Evolutionary conservation across 2,113 vertebrate genomes (phyloP), one percentile per base, ranked within the genome.

Genomic region (Chloropsis cyanopogon): DNA sequence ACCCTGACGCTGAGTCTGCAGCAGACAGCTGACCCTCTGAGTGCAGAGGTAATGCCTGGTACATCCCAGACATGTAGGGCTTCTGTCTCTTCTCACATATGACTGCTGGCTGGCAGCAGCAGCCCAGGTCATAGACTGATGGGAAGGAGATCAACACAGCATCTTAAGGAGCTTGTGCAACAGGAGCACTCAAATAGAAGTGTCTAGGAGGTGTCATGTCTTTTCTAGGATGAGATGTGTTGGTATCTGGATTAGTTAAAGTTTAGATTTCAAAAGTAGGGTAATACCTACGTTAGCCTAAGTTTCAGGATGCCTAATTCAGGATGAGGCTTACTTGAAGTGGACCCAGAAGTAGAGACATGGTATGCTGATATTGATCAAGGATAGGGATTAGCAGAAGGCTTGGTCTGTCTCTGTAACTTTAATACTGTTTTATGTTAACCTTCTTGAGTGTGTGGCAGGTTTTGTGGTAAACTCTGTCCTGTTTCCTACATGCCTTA

Each of bases 271-370:
- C 2, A 2, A 73, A 90, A 88, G 66, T 57, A 80, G 70, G 66
- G 61, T 83, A 86, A 77, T 73, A 53, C 54, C 39, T 66, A 1
- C 5, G 18, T 73, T 60, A 90, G 76, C 19, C 47, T 37, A 25
- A 91, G 49, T 85, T 50, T 82, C 85, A 77, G 88, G 76, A 90
- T 94, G 50, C 39, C 86, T 88, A 72, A 72, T 88, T 96, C 66
- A 93, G 75, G 57, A 49, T 95, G 69, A 88, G 42, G 31, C 46
- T 91, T 95, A 53, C 52, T 65, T 26, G 16, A 35, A 69, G 75
- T 20, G 29, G 49, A 50, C 59, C 21, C 31, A 49, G 37, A 46
- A 66, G 42, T 0, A 78, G 80, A 79, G 72, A 29, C 28, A 47
- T 0, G 0, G 3, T 47, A 19, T 31, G 17, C 20, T 90, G 69